A percentile compares a stretch with the other conserved stretches of the same genome.
Conservation (phyloP, 2,888 invertebrate genomes). For the Lasioglossum lativentre region DNA sequence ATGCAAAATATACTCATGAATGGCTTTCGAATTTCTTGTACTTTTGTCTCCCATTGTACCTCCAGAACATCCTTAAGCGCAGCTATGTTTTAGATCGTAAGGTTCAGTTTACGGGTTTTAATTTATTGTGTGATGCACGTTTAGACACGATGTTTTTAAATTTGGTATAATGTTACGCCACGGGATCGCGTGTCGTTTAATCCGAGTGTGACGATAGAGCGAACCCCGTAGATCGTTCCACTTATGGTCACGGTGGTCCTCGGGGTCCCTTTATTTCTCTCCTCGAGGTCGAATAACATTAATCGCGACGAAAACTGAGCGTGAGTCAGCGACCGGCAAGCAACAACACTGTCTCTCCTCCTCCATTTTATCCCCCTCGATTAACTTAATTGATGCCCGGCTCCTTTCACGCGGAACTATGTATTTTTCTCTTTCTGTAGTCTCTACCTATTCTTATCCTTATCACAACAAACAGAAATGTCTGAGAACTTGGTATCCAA, state of each 20-base stretch:
- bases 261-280: constrained; percentile 45
- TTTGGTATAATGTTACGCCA: neutral
- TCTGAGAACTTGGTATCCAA: neutral
- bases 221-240: constrained; percentile 36
- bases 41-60: too few relatives aligned
- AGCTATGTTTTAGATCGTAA: neutral
- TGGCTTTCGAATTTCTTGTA: too few relatives aligned
- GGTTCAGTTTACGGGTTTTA: neutral
- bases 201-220: constrained; percentile 26
- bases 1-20: too few relatives aligned
- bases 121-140: neutral
- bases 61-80: too few relatives aligned
- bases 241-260: constrained; percentile 54
- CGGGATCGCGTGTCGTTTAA: constrained; percentile 25
- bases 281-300: constrained; percentile 54
- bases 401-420: neutral
- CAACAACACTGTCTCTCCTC: constrained; percentile 34
- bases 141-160: neutral
- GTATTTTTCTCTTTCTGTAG: neutral
- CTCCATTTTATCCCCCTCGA: constrained; percentile 37
- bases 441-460: neutral
- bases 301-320: constrained; percentile 57
- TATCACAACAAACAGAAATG: neutral
- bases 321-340: constrained; percentile 55
- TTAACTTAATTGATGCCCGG: constrained; percentile 58